Percentiles rank a stretch among this genome's conserved stretches.
Conservation (phyloP, 2,797 vertebrate species). For the Sebastes flavidus region DNA sequence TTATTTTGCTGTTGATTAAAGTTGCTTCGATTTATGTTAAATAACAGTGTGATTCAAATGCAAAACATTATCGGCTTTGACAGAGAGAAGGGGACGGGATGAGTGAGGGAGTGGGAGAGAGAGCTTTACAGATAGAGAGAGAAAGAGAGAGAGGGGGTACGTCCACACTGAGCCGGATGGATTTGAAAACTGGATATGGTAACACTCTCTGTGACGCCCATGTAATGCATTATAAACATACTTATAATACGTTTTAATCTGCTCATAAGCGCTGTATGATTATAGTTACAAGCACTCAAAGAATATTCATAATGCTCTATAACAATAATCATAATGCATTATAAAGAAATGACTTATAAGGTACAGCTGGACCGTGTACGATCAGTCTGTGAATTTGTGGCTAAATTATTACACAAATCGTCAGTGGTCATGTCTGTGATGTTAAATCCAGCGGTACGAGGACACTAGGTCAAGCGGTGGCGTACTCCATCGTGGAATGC, state of each 20-base stretch:
- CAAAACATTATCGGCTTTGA: constrained; percentile 62
- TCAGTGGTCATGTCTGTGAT: background rate
- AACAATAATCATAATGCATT: background rate
- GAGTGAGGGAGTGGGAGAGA: background rate
- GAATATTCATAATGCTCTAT: background rate
- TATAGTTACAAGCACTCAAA: background rate
- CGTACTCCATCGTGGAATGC: no score
- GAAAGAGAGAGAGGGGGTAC: background rate
- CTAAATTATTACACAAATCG: background rate
- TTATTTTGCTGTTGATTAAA: constrained; percentile 76
- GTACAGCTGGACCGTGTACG: no score
- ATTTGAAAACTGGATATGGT: background rate
- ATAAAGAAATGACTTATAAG: background rate
- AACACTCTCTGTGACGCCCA: background rate
- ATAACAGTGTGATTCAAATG: constrained; percentile 70
- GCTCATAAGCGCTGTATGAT: background rate
- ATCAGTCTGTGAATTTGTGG: background rate
- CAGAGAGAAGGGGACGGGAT: background rate
- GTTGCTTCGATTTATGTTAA: constrained; percentile 80
- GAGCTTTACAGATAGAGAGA: background rate
- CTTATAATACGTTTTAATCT: background rate
- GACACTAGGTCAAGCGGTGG: no score
- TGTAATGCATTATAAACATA: background rate
- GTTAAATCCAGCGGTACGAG: background rate
- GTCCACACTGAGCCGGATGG: background rate